Conservation (phyloP, 2,797 vertebrate genomes). For the Pangasius larnaudii region DNA sequence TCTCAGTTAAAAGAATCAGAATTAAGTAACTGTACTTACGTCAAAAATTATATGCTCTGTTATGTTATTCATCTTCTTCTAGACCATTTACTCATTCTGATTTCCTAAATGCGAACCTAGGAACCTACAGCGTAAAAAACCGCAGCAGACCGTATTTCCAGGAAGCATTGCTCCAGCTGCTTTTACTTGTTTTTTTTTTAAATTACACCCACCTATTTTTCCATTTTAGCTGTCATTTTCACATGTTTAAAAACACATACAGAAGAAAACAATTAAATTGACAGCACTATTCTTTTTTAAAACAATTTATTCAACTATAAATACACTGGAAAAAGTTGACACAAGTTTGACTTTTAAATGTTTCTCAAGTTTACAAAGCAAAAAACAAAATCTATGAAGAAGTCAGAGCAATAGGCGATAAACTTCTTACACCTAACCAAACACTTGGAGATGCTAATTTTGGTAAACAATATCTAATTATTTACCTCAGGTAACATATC, state of each 20-base stretch:
- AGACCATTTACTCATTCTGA: neutral
- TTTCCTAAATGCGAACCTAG: slow-evolving; percentile 5
- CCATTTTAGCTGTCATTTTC: neutral
- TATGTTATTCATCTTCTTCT: slow-evolving; percentile 14
- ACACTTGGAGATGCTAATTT: neutral
- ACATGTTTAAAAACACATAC: neutral
- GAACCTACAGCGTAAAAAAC: neutral
- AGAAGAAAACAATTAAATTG: neutral
- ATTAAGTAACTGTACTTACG: slow-evolving; percentile 44
- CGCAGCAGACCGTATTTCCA: slow-evolving; percentile 43
- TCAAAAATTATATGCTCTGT: fast-evolving
- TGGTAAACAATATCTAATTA: no score
- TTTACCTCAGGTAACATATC: no score
- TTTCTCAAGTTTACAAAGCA: neutral
- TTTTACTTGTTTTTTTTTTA: neutral
- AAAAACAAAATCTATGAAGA: neutral
- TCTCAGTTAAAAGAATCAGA: neutral
- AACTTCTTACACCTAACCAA: neutral
- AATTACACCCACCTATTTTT: slow-evolving; percentile 22
- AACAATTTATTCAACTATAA: neutral
- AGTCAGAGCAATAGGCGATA: neutral
- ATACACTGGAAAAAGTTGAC: neutral
- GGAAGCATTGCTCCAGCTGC: slow-evolving; percentile 27
- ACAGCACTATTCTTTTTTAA: neutral
- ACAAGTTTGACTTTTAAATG: neutral